These are phyloP conservation scores for Peromyscus maniculatus DNA, from an alignment of 2,113 vertebrate species.

Conservation along the genomic window DNA sequence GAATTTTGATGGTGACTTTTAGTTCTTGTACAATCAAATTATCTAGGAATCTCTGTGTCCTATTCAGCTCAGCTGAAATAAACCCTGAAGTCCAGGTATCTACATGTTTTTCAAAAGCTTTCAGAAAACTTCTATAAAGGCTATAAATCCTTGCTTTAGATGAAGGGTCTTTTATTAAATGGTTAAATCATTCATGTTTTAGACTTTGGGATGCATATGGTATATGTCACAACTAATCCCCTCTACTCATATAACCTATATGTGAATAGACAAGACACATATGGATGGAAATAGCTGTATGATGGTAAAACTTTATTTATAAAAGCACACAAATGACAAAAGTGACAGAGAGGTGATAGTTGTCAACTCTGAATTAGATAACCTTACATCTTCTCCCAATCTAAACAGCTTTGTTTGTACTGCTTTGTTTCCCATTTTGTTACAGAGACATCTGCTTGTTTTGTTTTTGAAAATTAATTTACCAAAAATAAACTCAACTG, in stretches of 20 bases:
- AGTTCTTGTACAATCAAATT: not conserved
- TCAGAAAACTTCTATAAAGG: not conserved
- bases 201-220: not conserved
- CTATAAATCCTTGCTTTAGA: not conserved
- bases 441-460: not conserved
- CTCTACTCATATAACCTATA: not conserved
- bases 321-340: not conserved
- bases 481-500: slow-evolving; percentile 16
- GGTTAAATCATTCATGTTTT: not conserved
- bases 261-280: not conserved
- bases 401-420: not conserved
- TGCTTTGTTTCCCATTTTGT: slow-evolving; percentile 55
- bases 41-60: not conserved
- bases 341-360: not conserved
- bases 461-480: slow-evolving; percentile 33
- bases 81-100: not conserved
- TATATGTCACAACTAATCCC: not conserved
- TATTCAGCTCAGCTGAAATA: not conserved
- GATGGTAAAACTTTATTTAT: not conserved
- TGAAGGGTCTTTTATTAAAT: not conserved
- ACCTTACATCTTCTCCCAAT: not conserved
- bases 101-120: not conserved
- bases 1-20: not conserved
- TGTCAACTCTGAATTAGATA: not conserved
- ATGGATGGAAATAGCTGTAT: not conserved